Conservation (phyloP, 2,113 vertebrate genomes). For the Rana temporaria region DNA sequence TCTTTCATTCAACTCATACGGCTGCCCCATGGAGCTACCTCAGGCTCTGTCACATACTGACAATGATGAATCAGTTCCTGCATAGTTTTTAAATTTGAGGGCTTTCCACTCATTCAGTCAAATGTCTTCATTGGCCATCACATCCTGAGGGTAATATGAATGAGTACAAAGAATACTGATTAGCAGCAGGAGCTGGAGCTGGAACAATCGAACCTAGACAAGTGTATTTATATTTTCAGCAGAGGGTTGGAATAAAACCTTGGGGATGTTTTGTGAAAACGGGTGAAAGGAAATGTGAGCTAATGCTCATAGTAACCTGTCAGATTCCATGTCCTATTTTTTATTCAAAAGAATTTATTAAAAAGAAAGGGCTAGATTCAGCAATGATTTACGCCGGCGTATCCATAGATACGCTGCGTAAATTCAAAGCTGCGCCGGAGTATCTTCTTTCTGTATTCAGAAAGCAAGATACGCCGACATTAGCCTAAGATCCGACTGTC, state of each 20-base stretch:
- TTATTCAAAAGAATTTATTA: no score
- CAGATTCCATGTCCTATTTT: no score
- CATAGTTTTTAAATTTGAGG: slow-evolving; percentile 58
- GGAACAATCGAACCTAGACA: slow-evolving; percentile 4
- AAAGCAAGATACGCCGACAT: no score
- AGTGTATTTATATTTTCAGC: slow-evolving; percentile 29
- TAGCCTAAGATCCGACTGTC: no score
- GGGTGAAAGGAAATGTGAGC: background rate
- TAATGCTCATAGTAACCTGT: no score
- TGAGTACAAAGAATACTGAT: slow-evolving; percentile 55
- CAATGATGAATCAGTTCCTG: slow-evolving; percentile 52
- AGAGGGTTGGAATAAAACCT: no score
- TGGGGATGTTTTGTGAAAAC: slow-evolving; percentile 8
- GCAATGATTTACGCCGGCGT: no score
- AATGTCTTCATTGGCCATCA: slow-evolving; percentile 52
- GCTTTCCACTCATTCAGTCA: slow-evolving; percentile 57
- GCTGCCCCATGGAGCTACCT: slow-evolving; percentile 47
- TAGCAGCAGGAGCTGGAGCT: slow-evolving; percentile 19
- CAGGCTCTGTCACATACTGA: slow-evolving; percentile 52
- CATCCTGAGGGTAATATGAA: slow-evolving; percentile 53
- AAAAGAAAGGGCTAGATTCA: no score
- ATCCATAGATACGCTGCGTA: no score
- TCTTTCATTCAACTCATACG: slow-evolving; percentile 32
- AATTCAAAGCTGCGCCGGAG: no score
- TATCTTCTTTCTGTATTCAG: no score